These are phyloP conservation scores for Natrix natrix DNA, from an alignment of 2,797 vertebrate genomes.

Conservation along the genomic window DNA sequence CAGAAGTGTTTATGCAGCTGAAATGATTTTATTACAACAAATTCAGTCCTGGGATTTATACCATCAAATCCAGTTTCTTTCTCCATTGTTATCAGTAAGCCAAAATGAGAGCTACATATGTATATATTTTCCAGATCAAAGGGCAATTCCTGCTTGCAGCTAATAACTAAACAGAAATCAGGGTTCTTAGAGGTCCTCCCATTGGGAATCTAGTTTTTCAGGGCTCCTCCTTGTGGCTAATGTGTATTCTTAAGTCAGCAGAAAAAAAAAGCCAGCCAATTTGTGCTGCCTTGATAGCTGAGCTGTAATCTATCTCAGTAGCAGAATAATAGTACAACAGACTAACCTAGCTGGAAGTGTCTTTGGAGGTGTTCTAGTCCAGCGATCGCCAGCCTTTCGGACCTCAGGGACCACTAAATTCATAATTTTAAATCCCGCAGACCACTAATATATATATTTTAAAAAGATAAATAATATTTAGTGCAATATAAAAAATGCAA, in stretches of 20 bases:
- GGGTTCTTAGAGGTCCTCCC: background rate
- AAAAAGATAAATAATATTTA: too few species aligned
- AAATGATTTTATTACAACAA: background rate
- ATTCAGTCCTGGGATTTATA: background rate
- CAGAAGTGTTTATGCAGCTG: background rate
- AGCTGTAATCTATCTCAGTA: background rate
- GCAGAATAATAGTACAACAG: background rate
- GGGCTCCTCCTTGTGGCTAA: background rate
- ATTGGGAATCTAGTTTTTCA: background rate
- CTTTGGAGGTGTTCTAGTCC: background rate
- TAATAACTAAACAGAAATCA: background rate
- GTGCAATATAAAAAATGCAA: too few species aligned
- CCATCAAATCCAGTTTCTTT: background rate
- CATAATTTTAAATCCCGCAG: too few species aligned
- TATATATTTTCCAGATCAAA: background rate
- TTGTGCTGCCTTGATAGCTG: background rate
- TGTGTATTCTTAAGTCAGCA: background rate
- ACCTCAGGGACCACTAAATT: too few species aligned
- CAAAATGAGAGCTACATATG: background rate
- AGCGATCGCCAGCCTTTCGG: too few species aligned
- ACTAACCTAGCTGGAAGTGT: background rate
- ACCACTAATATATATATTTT: too few species aligned
- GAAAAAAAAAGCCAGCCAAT: background rate
- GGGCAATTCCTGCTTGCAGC: background rate
- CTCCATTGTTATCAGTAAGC: background rate